Evolutionary conservation across 2,797 vertebrate genomes (phyloP).

Genomic region (Sebastes taczanowskii): DNA sequence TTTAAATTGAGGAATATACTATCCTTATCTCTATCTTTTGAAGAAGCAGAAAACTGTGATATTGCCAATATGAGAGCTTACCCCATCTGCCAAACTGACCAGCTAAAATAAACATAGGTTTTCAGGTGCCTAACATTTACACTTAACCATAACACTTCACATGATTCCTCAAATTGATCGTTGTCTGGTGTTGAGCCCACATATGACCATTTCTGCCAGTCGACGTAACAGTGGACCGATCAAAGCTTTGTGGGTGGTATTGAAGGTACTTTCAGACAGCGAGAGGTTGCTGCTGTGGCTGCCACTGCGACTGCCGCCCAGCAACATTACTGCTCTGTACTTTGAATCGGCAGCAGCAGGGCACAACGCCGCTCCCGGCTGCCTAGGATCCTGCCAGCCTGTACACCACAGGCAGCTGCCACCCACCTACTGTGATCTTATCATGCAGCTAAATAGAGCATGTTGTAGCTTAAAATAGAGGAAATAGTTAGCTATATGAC

Average conservation of each 20-base stretch:
- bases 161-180: too few relatives aligned
- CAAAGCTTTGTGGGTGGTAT: neutral
- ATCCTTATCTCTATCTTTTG: neutral
- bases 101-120: neutral
- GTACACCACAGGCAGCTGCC: neutral
- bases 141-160: too few relatives aligned
- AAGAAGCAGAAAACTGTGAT: neutral
- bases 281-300: neutral
- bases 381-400: neutral
- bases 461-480: neutral
- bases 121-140: neutral
- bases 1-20: neutral
- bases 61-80: neutral
- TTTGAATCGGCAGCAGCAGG: neutral
- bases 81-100: neutral
- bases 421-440: constrained; percentile 2
- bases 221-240: neutral
- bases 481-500: neutral
- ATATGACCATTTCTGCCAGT: neutral
- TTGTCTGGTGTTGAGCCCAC: neutral
- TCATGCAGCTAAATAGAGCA: neutral
- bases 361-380: neutral
- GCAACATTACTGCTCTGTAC: neutral
- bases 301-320: neutral
- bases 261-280: neutral